phyloP scores from a whole-genome alignment of 2,797 vertebrate genomes.

The Sebastes matsubarae region DNA sequence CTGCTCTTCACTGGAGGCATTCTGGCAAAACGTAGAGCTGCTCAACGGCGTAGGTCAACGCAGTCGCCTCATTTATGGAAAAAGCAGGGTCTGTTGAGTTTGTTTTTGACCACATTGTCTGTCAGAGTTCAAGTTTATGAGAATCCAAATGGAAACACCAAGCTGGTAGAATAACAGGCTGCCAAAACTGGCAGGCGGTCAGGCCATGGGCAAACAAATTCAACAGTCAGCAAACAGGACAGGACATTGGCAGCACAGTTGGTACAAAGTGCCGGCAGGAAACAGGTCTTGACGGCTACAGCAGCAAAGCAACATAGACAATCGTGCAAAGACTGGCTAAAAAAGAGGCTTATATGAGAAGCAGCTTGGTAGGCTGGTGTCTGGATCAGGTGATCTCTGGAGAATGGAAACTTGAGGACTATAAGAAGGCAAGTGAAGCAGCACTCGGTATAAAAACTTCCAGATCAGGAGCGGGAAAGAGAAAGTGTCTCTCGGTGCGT shows the following conservation, averaged over 20 bases:
- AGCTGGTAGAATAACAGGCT: not conserved
- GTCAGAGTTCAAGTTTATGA: not conserved
- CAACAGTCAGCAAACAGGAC: slow-evolving; percentile 3
- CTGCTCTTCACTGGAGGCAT: not conserved
- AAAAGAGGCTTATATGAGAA: not conserved
- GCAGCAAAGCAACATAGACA: not conserved
- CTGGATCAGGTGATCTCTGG: not conserved
- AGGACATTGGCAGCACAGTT: not conserved
- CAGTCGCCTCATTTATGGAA: slow-evolving; percentile 8
- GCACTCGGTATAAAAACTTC: not conserved
- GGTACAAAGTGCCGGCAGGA: not conserved
- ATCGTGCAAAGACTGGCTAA: not conserved
- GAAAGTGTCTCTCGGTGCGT: too few relatives aligned
- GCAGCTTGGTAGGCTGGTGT: too few relatives aligned
- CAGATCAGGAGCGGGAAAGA: too few relatives aligned
- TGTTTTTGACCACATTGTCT: not conserved
- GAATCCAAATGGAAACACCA: not conserved
- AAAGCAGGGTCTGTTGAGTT: not conserved
- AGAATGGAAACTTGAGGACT: not conserved
- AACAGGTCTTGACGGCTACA: not conserved
- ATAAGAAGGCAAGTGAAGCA: not conserved
- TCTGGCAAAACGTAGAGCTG: not conserved
- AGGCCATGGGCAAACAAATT: not conserved
- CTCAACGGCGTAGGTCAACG: not conserved
- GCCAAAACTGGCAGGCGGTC: not conserved